Evolutionary conservation across 2,888 invertebrate species (phyloP).

Genomic region (Globia sparganii): DNA sequence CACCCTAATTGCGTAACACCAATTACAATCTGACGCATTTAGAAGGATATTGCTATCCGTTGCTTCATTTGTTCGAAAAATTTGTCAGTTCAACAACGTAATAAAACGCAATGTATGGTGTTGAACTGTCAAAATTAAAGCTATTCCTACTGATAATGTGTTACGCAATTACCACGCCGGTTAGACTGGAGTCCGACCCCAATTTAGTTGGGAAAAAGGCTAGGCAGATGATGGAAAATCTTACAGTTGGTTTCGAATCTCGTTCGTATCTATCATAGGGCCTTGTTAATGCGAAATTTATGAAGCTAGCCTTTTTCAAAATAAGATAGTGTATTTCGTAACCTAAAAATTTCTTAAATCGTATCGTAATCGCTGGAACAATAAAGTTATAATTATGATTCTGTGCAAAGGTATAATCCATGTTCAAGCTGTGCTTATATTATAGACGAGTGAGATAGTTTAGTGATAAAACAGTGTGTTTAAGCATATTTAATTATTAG

Average conservation of each 20-base stretch:
- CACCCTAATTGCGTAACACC: neutral
- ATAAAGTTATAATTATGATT: neutral
- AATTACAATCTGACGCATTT: neutral
- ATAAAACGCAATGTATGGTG: neutral
- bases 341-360: neutral
- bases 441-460: conserved; percentile 21
- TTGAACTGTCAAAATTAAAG: neutral
- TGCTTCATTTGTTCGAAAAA: neutral
- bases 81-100: neutral
- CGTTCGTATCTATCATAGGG: neutral
- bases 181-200: neutral
- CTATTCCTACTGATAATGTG: no score
- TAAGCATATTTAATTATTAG: conserved; percentile 31
- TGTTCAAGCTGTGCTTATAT: conserved; percentile 18
- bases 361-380: neutral
- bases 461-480: conserved; percentile 14
- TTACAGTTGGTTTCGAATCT: neutral
- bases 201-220: no score
- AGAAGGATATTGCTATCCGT: neutral
- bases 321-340: neutral
- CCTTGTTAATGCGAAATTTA: neutral
- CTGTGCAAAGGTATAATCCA: neutral
- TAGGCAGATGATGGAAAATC: neutral
- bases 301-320: neutral
- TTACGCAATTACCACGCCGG: neutral